Evolutionary conservation across 2,113 vertebrate genomes (phyloP).

Genomic region (Ardeotis arabs): DNA sequence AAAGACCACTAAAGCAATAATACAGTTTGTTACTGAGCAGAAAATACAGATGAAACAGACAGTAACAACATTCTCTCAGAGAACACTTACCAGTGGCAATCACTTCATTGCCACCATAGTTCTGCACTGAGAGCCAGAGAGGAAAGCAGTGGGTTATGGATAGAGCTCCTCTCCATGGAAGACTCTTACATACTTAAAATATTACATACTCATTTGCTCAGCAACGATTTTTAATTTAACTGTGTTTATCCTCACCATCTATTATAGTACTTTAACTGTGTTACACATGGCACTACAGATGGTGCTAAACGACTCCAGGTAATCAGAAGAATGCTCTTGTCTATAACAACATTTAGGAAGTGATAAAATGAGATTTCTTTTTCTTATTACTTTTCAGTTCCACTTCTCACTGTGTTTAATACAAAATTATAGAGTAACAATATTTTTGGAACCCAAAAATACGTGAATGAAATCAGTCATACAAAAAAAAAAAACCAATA

Average conservation of each 20-base stretch:
- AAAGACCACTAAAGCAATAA: neutral
- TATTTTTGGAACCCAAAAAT: neutral
- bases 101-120: neutral
- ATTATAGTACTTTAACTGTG: neutral
- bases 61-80: neutral
- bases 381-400: neutral
- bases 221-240: constrained; percentile 13
- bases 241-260: neutral
- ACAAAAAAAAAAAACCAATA: neutral
- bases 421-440: neutral
- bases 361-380: neutral
- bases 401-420: constrained; percentile 4
- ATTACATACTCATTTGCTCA: neutral
- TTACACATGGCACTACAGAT: constrained; percentile 49
- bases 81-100: neutral
- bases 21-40: neutral
- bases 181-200: neutral
- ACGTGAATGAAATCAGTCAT: neutral
- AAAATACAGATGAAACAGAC: neutral
- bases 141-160: neutral
- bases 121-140: neutral
- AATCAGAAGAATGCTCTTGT: constrained; percentile 14
- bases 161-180: neutral
- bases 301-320: constrained; percentile 27
- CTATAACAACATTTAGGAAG: neutral